phyloP scores from a whole-genome alignment of 1,140 invertebrate genomes.

The Euwallacea similis region DNA sequence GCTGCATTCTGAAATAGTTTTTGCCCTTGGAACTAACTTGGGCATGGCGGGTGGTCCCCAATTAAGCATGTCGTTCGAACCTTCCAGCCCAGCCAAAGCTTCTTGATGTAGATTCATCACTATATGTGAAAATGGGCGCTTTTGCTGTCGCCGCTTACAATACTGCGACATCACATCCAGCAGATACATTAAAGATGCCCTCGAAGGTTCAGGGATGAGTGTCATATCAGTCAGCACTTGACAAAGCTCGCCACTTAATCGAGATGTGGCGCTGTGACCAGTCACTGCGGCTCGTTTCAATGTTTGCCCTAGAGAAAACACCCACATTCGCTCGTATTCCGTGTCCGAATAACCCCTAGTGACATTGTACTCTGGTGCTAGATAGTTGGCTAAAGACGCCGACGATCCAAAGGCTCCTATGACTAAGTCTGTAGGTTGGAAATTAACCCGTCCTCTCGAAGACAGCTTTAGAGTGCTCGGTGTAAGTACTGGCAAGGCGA shows the following conservation, averaged over 20 bases:
- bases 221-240: conserved; percentile 62
- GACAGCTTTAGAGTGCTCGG: conserved; percentile 59
- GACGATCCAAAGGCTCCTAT: conserved; percentile 54
- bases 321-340: conserved; percentile 67
- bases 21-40: conserved; percentile 45
- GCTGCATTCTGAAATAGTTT: conserved; percentile 32
- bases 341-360: conserved; percentile 59
- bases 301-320: conserved; percentile 61
- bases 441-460: conserved; percentile 57
- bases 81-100: conserved; percentile 52
- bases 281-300: conserved; percentile 58
- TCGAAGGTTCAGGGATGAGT: conserved; percentile 47
- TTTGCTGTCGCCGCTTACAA: conserved; percentile 58
- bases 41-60: conserved; percentile 53
- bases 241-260: conserved; percentile 57
- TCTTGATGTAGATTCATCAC: conserved; percentile 65
- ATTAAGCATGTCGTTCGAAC: conserved; percentile 42
- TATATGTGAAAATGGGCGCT: conserved; percentile 63
- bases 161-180: conserved; percentile 64
- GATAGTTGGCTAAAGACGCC: conserved; percentile 57
- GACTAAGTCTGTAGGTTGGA: conserved; percentile 39
- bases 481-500: conserved; percentile 59
- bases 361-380: conserved; percentile 61
- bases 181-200: conserved; percentile 63
- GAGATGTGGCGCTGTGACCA: conserved; percentile 55